phyloP scores from a whole-genome alignment of 2,888 invertebrate species.

The Leptinotarsa tumamoca region DNA sequence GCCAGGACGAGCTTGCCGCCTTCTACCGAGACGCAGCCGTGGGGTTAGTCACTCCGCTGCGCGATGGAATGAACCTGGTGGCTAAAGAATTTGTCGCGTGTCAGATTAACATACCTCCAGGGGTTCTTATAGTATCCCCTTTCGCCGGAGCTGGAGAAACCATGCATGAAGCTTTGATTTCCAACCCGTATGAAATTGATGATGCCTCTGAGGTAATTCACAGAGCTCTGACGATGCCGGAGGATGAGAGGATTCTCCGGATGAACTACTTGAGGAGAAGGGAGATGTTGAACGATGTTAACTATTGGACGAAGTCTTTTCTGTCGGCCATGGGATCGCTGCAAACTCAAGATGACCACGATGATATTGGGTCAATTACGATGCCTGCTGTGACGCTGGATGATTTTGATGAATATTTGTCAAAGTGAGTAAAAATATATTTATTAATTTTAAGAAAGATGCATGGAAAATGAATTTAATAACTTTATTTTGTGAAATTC shows the following conservation, averaged over 20 bases:
- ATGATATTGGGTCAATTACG: constrained; percentile 84
- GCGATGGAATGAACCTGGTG: constrained; percentile 93
- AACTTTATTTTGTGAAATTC: too few relatives aligned
- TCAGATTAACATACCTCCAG: constrained; percentile 85
- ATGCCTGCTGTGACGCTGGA: constrained; percentile 93
- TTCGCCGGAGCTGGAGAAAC: constrained; percentile 94
- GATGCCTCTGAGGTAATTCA: constrained; percentile 89
- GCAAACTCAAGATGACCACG: constrained; percentile 77
- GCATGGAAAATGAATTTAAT: too few relatives aligned
- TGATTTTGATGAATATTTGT: constrained; percentile 89
- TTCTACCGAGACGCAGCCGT: constrained; percentile 90
- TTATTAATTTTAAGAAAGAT: too few relatives aligned
- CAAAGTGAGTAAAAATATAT: constrained; percentile 74
- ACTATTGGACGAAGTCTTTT: constrained; percentile 90
- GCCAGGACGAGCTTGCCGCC: constrained; percentile 87
- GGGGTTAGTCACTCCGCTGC: constrained; percentile 86
- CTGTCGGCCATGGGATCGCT: constrained; percentile 88
- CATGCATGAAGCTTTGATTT: constrained; percentile 92
- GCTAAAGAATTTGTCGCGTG: constrained; percentile 95
- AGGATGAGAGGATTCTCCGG: constrained; percentile 85
- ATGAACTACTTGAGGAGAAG: constrained; percentile 87
- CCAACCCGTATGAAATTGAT: constrained; percentile 90
- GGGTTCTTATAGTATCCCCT: constrained; percentile 89
- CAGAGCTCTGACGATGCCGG: constrained; percentile 90
- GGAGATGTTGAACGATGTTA: constrained; percentile 86